Percentiles rank a stretch among this genome's conserved stretches.
Conservation (phyloP, 2,113 vertebrate species). For the human (Homo sapiens) region DNA sequence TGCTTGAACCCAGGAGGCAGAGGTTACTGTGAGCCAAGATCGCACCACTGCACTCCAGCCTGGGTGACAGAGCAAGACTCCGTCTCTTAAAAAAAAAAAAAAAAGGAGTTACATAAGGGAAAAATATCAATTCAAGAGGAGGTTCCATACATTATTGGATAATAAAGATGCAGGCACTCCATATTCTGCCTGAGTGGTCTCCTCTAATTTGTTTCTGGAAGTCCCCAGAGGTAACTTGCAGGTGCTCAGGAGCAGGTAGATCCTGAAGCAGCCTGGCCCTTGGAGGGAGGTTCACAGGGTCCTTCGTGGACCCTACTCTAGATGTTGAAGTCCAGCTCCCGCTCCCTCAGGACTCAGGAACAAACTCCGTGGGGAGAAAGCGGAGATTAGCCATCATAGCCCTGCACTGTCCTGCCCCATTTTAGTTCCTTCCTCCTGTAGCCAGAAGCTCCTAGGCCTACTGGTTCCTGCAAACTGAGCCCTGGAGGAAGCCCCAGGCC, state of each 20-base stretch:
- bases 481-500: neutral
- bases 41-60: too few relatives aligned
- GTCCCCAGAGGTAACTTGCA: neutral
- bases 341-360: neutral
- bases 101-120: neutral
- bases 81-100: too few relatives aligned
- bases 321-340: neutral
- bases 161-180: too few relatives aligned
- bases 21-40: too few relatives aligned
- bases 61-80: too few relatives aligned
- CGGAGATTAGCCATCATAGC: neutral
- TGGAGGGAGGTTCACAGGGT: accelerated
- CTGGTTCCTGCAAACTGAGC: neutral
- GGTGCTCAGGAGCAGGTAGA: neutral
- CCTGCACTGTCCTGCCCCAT: neutral
- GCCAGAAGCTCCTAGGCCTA: neutral
- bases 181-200: neutral
- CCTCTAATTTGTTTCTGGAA: neutral
- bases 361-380: accelerated
- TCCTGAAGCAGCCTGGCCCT: neutral
- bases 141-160: neutral
- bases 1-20: too few relatives aligned
- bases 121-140: neutral
- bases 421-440: neutral
- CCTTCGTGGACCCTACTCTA: neutral